Base-by-base conservation (phyloP, 1,140 invertebrate species). In the Leptoteleia sp. region DNA sequence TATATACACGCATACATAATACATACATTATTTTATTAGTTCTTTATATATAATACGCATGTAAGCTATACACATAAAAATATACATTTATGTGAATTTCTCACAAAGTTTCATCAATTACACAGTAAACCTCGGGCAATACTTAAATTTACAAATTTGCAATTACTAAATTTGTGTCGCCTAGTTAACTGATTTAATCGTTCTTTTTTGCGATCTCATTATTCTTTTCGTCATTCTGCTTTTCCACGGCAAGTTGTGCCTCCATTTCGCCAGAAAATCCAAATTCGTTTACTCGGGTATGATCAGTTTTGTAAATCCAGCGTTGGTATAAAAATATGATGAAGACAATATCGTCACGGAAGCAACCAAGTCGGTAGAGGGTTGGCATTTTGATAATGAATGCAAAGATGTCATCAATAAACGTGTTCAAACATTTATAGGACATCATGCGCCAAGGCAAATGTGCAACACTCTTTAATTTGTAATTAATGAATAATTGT, bases 371-470 rank as follows among this genome's bases (percentile, higher is more conserved):
- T 68, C 95, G 91, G 85, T 99, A 99, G 92, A 99, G 94, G 0
- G 96, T 99, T 29, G 98, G 98, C 98, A 99, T 99, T 90, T 98
- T 98, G 73, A 99, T 99, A 57, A 99, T 97, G 92, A 99, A 99
- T 61, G 98, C 98, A 92, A 99, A 99, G 79, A 99, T 97, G 89
- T 99, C 98, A 91, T 99, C 98, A 83, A 99, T 99, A 85, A 99
- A 99, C 1, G 98, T 99, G 87, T 99, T 99, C n/a, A 99, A 92
- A 86, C 98, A 99, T 92, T 99, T 99, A 85, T 99, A 99, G 8
- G 97, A 98, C 92, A 99, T 94, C 98, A 99, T 99, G 54, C 98
- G 92, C 98, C 98, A 99, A 1, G 98, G 98, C 68, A 99, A 90
- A 91, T 99, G 98, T 6, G 98, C 98, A 0, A 99, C 98, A 12